These are phyloP conservation scores for Scalopus aquaticus DNA, from an alignment of 2,113 vertebrate species.

Conservation along the genomic window DNA sequence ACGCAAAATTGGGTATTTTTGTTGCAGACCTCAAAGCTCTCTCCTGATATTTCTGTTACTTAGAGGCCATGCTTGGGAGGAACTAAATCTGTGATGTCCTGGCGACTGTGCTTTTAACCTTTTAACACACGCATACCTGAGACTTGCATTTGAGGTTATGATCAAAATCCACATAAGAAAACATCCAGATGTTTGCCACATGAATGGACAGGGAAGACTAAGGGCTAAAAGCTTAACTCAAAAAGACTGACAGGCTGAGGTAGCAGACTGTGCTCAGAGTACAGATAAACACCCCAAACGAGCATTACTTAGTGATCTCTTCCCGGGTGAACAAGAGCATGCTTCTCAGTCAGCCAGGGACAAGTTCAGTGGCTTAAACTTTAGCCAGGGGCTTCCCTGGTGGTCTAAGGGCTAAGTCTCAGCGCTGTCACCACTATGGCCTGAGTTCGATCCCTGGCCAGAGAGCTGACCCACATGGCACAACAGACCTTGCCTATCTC, in stretches of 20 bases:
- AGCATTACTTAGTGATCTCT: neutral
- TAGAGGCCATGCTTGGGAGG: neutral
- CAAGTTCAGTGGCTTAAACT: neutral
- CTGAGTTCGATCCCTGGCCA: no score
- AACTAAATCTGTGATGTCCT: neutral
- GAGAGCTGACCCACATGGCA: no score
- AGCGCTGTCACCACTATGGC: no score
- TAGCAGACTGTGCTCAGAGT: neutral
- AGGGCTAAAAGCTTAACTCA: neutral
- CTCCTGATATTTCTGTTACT: neutral
- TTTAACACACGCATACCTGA: rapidly evolving
- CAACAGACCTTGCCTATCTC: no score
- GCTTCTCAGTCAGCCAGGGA: neutral
- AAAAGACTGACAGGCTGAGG: neutral
- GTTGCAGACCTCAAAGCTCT: neutral
- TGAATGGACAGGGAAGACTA: neutral
- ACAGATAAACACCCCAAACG: neutral
- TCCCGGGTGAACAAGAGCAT: neutral
- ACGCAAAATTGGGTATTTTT: neutral
- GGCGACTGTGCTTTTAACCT: neutral
- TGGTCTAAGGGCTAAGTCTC: no score
- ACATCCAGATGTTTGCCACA: neutral
- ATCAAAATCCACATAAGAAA: neutral
- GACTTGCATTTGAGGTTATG: neutral
- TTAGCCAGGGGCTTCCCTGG: neutral